Percentiles rank a stretch among this genome's conserved stretches.
Evolutionary conservation across 2,888 invertebrate species (phyloP).

Genomic region (Exephanes ischioxanthus): DNA sequence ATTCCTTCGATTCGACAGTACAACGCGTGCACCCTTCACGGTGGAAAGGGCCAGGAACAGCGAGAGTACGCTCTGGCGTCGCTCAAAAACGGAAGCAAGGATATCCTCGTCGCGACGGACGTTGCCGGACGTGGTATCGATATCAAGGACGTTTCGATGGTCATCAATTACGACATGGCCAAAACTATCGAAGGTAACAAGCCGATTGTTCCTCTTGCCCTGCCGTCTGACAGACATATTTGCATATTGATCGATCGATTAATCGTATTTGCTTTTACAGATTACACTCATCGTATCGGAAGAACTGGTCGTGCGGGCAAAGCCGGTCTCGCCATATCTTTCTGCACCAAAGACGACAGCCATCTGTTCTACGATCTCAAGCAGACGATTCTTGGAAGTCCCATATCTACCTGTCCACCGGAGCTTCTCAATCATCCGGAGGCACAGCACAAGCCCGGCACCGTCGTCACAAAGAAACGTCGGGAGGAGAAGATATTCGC

Average conservation of each 20-base stretch:
- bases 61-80: constrained; percentile 99
- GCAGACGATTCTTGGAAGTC: constrained; percentile 94
- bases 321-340: constrained; percentile 97
- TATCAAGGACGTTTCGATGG: constrained; percentile 99
- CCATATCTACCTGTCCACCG: constrained; percentile 97
- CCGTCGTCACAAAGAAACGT: constrained; percentile 96
- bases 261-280: constrained; percentile 83
- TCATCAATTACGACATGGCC: constrained; percentile 99
- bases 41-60: constrained; percentile 99
- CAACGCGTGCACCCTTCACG: constrained; percentile 98
- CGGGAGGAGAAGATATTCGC: constrained; percentile 98
- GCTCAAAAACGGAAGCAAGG: constrained; percentile 97
- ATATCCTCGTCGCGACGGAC: constrained; percentile 99
- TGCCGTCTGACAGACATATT: neutral
- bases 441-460: constrained; percentile 98
- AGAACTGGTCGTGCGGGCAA: constrained; percentile 99
- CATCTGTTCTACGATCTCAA: constrained; percentile 98
- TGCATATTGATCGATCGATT: neutral
- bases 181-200: constrained; percentile 95
- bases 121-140: constrained; percentile 99
- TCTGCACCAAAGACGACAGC: constrained; percentile 98
- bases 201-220: neutral
- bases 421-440: constrained; percentile 99
- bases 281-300: constrained; percentile 99
- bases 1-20: constrained; percentile 86